phyloP scores from a whole-genome alignment of 2,888 invertebrate species.

The Flexamia atlantica region DNA sequence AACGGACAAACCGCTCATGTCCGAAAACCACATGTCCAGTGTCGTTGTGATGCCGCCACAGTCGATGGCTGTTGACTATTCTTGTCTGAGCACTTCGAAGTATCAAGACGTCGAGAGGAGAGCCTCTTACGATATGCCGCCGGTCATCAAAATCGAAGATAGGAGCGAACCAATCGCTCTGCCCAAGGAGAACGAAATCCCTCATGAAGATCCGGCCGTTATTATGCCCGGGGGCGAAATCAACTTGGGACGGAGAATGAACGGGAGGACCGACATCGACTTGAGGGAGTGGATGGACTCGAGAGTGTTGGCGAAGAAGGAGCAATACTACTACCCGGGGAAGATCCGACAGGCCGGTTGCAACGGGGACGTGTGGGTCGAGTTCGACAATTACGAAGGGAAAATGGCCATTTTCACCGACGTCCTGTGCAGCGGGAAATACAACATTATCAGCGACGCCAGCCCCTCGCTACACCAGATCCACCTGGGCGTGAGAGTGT shows the following conservation, averaged over 20 bases:
- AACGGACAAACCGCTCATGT: slow-evolving; percentile 75
- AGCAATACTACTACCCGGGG: slow-evolving; percentile 91
- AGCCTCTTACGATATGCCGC: slow-evolving; percentile 63
- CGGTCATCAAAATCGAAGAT: slow-evolving; percentile 66
- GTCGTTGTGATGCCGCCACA: slow-evolving; percentile 77
- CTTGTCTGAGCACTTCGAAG: slow-evolving; percentile 72
- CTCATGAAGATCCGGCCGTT: slow-evolving; percentile 39
- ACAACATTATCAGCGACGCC: slow-evolving; percentile 95
- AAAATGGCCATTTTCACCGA: slow-evolving; percentile 80
- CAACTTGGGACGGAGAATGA: slow-evolving; percentile 58
- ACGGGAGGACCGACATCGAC: slow-evolving; percentile 80
- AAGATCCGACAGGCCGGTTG: slow-evolving; percentile 88
- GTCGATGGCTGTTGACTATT: slow-evolving; percentile 80
- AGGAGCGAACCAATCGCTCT: slow-evolving; percentile 59
- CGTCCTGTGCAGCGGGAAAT: slow-evolving; percentile 87
- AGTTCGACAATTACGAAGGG: slow-evolving; percentile 86
- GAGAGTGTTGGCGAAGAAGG: slow-evolving; percentile 92
- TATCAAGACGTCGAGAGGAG: slow-evolving; percentile 54
- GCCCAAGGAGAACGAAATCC: slow-evolving; percentile 44
- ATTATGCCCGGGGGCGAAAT: slow-evolving; percentile 47
- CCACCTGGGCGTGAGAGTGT: slow-evolving; percentile 86
- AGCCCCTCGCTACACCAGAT: slow-evolving; percentile 92
- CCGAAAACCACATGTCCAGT: slow-evolving; percentile 61
- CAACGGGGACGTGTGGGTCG: slow-evolving; percentile 85
- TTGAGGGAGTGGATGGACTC: slow-evolving; percentile 96